Base-by-base conservation (phyloP, 2,113 vertebrate genomes). In the Onychostruthus taczanowskii region DNA sequence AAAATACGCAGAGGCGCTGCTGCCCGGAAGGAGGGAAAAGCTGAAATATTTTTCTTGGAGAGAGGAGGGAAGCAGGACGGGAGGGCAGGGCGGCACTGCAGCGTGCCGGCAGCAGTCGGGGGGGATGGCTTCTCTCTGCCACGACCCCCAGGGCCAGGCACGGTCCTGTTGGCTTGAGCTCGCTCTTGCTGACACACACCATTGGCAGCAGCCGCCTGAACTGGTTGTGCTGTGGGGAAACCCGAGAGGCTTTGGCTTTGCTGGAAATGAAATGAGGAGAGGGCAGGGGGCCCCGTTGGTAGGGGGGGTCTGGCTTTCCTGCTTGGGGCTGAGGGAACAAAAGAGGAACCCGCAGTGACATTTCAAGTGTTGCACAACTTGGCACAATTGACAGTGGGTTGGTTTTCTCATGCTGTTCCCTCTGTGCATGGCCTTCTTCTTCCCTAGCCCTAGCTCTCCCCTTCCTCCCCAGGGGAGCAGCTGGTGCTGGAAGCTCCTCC, bases 41-140 rank as follows among this genome's bases (percentile, higher is more conserved):
- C 63, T 5, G 28, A 74, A 90, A 24, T 96, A 39, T 94, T 96
- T 96, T 70, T 94, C 72, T 96, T 96, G 93, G 93, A 89, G 82
- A 84, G 87, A 74, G 44, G 31, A 79, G 74, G 46, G 67, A 95
- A 70, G 5, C n/a, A 10, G 94, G 81, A 44, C 24, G 68, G 68
- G 67, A 74, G 79, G 58, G 46, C 46, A 81, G 43, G 89, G 81
- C 70, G 68, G 58, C 50, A 43, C n/a, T 2, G 8, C 66, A 59
- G 58, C 0, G 1, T 91, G 90, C 44, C 7, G 0, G 86, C 41
- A 13, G 84, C 53, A 14, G 43, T 84, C 0, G 1, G 67, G 53
- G 73, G 74, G 76, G 64, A 30, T 37, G 75, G 75, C 63, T 83
- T 39, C 63, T 82, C 76, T 31, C 62, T 87, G 68, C 64, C 16